Evolutionary conservation across 2,888 invertebrate species (phyloP), one percentile per base, ranked within the genome.

Genomic region (Ametastegia equiseti): DNA sequence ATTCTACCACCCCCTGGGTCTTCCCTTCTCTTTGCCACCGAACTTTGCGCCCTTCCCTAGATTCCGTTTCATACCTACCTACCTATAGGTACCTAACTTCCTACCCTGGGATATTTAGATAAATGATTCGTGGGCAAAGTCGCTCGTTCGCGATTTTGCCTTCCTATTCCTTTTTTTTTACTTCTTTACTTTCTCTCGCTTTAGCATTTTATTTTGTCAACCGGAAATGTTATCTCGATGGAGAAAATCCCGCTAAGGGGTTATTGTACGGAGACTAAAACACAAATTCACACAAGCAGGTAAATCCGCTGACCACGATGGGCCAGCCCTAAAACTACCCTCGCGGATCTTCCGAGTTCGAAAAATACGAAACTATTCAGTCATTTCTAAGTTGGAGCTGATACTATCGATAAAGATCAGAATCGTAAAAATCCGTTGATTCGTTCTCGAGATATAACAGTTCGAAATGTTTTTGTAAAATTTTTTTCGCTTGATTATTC

Each of bases 61-160:
- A 63, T 63, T 33, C 5, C 13, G 15, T 63, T 33, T 23, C 33
- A n/a, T 30, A 13, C 27, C 15, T 15, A 33, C 1, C 63, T 15
- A 63, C 23, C 15, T 0, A n/a, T 11, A 63, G 33, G 63, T 54
- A 54, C 54, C 30, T 15, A 33, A 13, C 63, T 15, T n/a, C 30
- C 13, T 11, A 30, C 42, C n/a, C 36, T n/a, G 69, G 13, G 33
- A 80, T 69, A 80, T 71, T 80, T 30, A 50, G 80, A 80, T 69
- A 54, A 36, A 80, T 80, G 80, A 80, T 80, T 80, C 80, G 80
- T 67, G 50, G 67, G 80, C n/a, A 80, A 19, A n/a, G n/a, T n/a
- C n/a, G 45, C n/a, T 67, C 65, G 36, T 36, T 57, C 77, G 15
- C 54, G 9, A 23, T 36, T 7, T 45, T 36, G 19, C 36, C n/a